phyloP scores from a whole-genome alignment of 2,113 vertebrate species.

The Bombycilla garrulus region DNA sequence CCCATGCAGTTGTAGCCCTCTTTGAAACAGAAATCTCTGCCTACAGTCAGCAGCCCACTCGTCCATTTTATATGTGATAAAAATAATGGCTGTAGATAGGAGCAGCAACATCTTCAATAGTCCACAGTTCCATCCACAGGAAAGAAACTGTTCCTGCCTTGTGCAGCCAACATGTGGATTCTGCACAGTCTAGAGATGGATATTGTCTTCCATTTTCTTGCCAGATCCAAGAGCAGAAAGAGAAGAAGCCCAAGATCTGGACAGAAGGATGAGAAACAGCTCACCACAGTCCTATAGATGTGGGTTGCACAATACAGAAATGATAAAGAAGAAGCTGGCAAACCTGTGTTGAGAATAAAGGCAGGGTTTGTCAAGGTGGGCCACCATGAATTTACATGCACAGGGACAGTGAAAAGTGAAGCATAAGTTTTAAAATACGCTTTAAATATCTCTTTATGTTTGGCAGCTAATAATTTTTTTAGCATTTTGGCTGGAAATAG shows the following conservation, averaged over 20 bases:
- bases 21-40: background rate
- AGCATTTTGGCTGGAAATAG: background rate
- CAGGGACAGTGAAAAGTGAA: background rate
- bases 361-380: background rate
- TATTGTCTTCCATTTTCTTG: background rate
- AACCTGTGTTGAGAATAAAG: rapidly evolving
- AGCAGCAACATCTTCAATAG: background rate
- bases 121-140: background rate
- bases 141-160: background rate
- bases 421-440: background rate
- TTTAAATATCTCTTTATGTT: background rate
- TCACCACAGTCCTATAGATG: background rate
- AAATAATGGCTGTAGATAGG: background rate
- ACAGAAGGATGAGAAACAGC: background rate
- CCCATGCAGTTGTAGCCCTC: background rate
- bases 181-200: background rate
- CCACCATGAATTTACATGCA: background rate
- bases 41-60: background rate
- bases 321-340: rapidly evolving
- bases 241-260: background rate
- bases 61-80: background rate
- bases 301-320: background rate
- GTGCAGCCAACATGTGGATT: background rate
- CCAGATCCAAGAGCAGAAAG: background rate
- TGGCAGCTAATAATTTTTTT: background rate